A percentile compares a stretch with the other conserved stretches of the same genome.
Evolutionary conservation across 2,888 invertebrate species (phyloP).

Genomic region (Parelbella ahira): DNA sequence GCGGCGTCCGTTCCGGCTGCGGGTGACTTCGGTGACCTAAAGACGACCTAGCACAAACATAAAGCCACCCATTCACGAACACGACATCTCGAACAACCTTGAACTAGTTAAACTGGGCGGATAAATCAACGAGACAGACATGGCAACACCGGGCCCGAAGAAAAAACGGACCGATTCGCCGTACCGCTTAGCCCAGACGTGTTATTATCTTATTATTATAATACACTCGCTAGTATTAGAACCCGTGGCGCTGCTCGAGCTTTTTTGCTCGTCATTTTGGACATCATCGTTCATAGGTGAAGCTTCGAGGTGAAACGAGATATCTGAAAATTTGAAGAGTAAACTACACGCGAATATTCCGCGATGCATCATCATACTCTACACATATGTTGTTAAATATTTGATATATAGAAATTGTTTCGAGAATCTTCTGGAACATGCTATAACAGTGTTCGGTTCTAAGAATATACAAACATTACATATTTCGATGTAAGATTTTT

Average conservation of each 20-base stretch:
- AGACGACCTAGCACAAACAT: conserved; percentile 65
- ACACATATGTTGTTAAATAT: too few species aligned
- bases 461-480: too few species aligned
- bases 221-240: conserved; percentile 40
- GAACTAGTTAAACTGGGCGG: conserved; percentile 72
- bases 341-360: conserved; percentile 1
- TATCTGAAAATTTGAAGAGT: conserved; percentile 2
- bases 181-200: conserved; percentile 67
- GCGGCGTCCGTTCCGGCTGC: conserved; percentile 50
- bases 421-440: too few species aligned
- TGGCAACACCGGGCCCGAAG: conserved; percentile 53
- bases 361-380: not conserved
- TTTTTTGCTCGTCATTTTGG: conserved; percentile 18
- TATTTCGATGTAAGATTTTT: too few species aligned
- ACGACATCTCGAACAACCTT: conserved; percentile 57
- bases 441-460: too few species aligned
- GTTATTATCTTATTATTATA: conserved; percentile 75
- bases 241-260: conserved; percentile 25
- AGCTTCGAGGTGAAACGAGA: conserved; percentile 16
- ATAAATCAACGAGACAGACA: conserved; percentile 56
- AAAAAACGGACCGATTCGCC: conserved; percentile 58
- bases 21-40: conserved; percentile 69
- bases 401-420: too few species aligned
- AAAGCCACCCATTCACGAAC: conserved; percentile 67
- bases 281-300: conserved; percentile 14